Percentiles rank a stretch among this genome's conserved stretches.
Evolutionary conservation across 2,113 vertebrate species (phyloP).

Genomic region (Nannospalax galili): DNA sequence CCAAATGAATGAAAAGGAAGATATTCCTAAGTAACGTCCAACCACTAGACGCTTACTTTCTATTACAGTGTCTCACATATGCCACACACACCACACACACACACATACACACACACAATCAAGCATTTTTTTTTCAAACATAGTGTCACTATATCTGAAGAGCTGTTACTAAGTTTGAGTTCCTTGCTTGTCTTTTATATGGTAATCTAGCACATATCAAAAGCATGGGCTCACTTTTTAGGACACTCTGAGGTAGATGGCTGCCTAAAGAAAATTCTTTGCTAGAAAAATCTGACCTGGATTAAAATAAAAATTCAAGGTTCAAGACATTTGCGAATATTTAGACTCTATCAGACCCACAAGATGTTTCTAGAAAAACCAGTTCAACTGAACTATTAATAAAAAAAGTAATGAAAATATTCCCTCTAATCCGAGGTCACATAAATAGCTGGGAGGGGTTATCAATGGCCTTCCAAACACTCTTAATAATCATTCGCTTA

Average conservation of each 20-base stretch:
- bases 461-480: slow-evolving; percentile 17
- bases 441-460: not conserved
- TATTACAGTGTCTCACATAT: not conserved
- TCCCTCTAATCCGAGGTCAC: not conserved
- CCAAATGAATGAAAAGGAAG: not conserved
- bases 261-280: slow-evolving; percentile 37
- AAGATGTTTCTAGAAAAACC: slow-evolving; percentile 50
- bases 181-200: not conserved
- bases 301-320: slow-evolving; percentile 28
- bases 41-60: not conserved
- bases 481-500: slow-evolving; percentile 48
- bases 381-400: slow-evolving; percentile 38
- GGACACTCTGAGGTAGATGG: not conserved
- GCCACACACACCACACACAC: not conserved
- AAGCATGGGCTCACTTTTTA: not conserved
- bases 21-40: not conserved
- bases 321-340: slow-evolving; percentile 36
- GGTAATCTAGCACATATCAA: not conserved
- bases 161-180: not conserved
- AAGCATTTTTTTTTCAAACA: not conserved
- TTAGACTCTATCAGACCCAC: not conserved
- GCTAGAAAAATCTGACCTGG: not conserved
- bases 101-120: no score
- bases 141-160: not conserved
- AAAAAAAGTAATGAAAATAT: not conserved